Percentiles rank a stretch among this genome's conserved stretches.
Evolutionary conservation across 2,888 invertebrate species (phyloP).

Genomic region (Chrysopilus asiliformis): DNA sequence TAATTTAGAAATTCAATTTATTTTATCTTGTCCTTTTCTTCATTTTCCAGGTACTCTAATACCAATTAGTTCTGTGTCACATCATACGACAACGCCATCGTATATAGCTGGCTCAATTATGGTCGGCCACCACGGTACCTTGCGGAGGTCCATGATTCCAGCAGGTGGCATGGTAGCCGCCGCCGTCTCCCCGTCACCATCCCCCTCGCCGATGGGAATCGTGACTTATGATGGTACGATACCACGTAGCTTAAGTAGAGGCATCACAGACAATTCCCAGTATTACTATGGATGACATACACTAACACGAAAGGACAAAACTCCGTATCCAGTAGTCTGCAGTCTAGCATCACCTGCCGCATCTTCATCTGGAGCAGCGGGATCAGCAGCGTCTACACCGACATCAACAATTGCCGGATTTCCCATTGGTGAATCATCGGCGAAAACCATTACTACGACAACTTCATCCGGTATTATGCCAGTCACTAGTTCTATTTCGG

Average conservation of each 20-base stretch:
- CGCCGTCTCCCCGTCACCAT: constrained; percentile 18
- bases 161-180: constrained; percentile 23
- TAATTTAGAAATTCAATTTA: too few species aligned
- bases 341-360: constrained; percentile 8
- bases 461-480: constrained; percentile 19
- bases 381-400: constrained; percentile 8
- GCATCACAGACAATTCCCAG: constrained; percentile 19
- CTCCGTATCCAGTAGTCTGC: not conserved
- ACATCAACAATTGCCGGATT: constrained; percentile 5
- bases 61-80: constrained; percentile 25
- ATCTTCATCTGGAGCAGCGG: constrained; percentile 25
- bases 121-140: constrained; percentile 30
- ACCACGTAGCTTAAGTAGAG: constrained; percentile 22
- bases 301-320: constrained; percentile 23
- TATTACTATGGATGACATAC: constrained; percentile 36
- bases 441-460: constrained; percentile 23
- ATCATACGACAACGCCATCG: constrained; percentile 22
- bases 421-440: constrained; percentile 3
- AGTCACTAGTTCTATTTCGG: too few species aligned
- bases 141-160: constrained; percentile 30
- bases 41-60: constrained; percentile 23
- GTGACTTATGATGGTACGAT: constrained; percentile 28
- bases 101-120: constrained; percentile 29
- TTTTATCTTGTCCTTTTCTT: too few species aligned
- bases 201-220: constrained; percentile 16